Percentiles rank a stretch among this genome's conserved stretches.
These are phyloP conservation scores for Apostichopus parvimensis DNA, from an alignment of 35 echinoderm and acorn worm species.

Conservation along the genomic window DNA sequence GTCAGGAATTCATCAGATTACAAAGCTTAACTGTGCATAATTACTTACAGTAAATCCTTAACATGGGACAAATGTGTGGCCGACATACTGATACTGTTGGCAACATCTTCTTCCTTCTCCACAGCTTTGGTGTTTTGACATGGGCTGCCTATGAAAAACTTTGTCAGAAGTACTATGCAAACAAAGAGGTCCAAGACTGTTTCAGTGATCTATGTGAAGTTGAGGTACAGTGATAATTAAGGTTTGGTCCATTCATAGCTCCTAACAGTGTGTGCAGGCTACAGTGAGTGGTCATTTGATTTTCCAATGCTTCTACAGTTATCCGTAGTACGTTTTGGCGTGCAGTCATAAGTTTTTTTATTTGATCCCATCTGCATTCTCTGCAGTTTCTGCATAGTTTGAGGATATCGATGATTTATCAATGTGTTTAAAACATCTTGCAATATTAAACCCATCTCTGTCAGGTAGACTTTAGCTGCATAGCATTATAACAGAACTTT, in stretches of 20 bases:
- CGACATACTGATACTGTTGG: neutral
- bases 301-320: neutral
- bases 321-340: neutral
- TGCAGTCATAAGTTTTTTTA: neutral
- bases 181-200: neutral
- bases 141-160: conserved; percentile 7
- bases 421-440: too few species aligned
- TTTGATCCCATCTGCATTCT: neutral
- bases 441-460: too few species aligned
- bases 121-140: neutral
- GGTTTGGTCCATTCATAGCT: neutral
- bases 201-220: neutral
- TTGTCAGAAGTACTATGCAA: conserved; percentile 7
- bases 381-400: neutral
- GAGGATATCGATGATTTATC: too few species aligned
- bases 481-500: too few species aligned
- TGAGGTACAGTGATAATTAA: neutral
- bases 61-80: neutral
- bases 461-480: too few species aligned
- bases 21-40: neutral
- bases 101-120: neutral
- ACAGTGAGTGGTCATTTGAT: neutral
- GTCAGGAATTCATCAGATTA: neutral
- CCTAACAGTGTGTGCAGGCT: neutral
- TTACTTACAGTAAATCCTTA: neutral